Evolutionary conservation across 2,888 invertebrate genomes (phyloP), one percentile per base, ranked within the genome.

Genomic region (Polydrusus tereticollis): DNA sequence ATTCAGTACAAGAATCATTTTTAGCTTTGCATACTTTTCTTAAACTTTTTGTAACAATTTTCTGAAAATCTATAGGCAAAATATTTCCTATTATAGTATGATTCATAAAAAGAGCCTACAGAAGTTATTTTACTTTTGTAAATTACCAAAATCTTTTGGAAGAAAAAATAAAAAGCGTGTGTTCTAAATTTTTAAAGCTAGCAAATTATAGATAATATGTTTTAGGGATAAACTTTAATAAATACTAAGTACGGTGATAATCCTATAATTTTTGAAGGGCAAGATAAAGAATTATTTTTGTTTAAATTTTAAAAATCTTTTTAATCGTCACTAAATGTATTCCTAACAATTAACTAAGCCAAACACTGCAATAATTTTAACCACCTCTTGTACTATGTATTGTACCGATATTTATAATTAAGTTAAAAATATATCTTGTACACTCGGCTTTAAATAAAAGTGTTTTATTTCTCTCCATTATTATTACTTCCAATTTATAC

Each of bases 351-450:
- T 59, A n/a, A 6, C 14, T 59, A 59, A 43, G 59, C n/a, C 59
- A 12, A 14, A 36, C 47, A 47, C 21, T 62, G 66, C 66, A 67
- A 67, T 67, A 67, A 67, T 67, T 58, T 58, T 66, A 57, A 10
- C 16, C 29, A 52, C 50, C 10, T 47, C 21, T 59, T 38, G 18
- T 43, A 36, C 58, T 59, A 10, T 59, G 14, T 43, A 62, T 10
- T 62, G 29, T 62, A 47, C 26, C 14, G 29, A 29, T 52, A 26
- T 29, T 12, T 29, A 1, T 29, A 52, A n/a, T 18, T 62, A 45
- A 47, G 47, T 47, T 62, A 47, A 33, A 29, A 62, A 62, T 62
- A 62, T 33, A 62, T 33, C 62, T 62, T 45, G 20, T 62, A 62
- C 62, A 62, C 45, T 47, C 33, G 20, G 62, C 62, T 62, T 60